Percentiles rank a stretch among this genome's conserved stretches.
Conservation (phyloP, 2,888 invertebrate species). For the Mythimna albipuncta region DNA sequence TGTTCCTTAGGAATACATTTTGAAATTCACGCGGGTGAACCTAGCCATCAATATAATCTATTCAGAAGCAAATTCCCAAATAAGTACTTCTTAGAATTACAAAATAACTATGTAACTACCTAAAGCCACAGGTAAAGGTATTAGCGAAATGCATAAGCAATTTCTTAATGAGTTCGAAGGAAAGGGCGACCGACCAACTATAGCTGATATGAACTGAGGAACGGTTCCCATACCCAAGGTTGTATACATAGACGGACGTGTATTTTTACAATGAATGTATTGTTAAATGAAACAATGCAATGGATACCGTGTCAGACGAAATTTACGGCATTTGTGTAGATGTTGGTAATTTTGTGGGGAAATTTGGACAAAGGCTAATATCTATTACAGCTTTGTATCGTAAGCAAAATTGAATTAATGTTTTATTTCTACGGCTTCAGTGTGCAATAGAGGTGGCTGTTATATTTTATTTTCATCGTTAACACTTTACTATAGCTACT, state of each 20-base stretch:
- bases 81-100: constrained; percentile 6
- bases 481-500: not conserved
- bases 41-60: not conserved
- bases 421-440: constrained; percentile 26
- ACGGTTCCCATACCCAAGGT: constrained; percentile 64
- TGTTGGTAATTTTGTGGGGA: constrained; percentile 41
- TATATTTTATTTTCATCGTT: constrained; percentile 3
- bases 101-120: not conserved
- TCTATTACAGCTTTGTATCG: constrained; percentile 19
- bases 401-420: constrained; percentile 29
- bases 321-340: constrained; percentile 51
- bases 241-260: constrained; percentile 67
- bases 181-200: constrained; percentile 38
- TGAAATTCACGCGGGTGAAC: no score
- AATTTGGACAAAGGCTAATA: constrained; percentile 58
- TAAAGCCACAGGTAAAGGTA: constrained; percentile 46
- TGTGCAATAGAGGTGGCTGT: not conserved
- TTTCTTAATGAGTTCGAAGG: constrained; percentile 55
- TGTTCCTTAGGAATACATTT: no score
- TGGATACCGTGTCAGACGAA: constrained; percentile 67
- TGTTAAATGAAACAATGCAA: constrained; percentile 76
- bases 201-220: constrained; percentile 29
- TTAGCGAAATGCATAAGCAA: constrained; percentile 31
- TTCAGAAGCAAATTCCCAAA: constrained; percentile 11
- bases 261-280: constrained; percentile 72